phyloP scores from a whole-genome alignment of 2,888 invertebrate genomes.

The Aphodius granarius region DNA sequence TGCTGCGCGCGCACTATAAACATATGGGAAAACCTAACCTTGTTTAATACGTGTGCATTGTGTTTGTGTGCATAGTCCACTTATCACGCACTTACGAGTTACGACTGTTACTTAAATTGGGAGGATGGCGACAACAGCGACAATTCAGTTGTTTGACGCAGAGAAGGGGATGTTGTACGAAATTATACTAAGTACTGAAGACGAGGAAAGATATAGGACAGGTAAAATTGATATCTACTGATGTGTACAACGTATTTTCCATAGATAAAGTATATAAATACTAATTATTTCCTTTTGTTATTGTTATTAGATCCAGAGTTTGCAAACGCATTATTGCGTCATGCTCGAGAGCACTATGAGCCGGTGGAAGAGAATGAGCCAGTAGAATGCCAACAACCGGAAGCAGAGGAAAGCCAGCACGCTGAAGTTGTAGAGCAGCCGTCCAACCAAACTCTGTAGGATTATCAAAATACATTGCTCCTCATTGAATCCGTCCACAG shows the following conservation, averaged over 20 bases:
- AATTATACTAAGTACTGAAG: not conserved
- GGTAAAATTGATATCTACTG: no score
- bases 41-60: not conserved
- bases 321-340: not conserved
- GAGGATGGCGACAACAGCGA: no score
- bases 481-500: not conserved
- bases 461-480: not conserved
- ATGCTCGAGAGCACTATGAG: not conserved
- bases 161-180: not conserved
- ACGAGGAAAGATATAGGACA: not conserved
- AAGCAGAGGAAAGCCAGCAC: not conserved
- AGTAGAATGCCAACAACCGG: not conserved
- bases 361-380: not conserved
- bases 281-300: no score
- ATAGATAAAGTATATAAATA: no score
- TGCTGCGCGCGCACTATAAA: no score
- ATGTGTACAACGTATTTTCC: no score
- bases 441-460: not conserved
- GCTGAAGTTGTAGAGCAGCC: not conserved
- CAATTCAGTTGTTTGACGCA: no score
- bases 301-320: not conserved
- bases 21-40: not conserved
- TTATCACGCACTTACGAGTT: no score
- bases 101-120: no score
- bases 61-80: no score